Conservation (phyloP, 2,113 vertebrate genomes). For the Panthera leo region DNA sequence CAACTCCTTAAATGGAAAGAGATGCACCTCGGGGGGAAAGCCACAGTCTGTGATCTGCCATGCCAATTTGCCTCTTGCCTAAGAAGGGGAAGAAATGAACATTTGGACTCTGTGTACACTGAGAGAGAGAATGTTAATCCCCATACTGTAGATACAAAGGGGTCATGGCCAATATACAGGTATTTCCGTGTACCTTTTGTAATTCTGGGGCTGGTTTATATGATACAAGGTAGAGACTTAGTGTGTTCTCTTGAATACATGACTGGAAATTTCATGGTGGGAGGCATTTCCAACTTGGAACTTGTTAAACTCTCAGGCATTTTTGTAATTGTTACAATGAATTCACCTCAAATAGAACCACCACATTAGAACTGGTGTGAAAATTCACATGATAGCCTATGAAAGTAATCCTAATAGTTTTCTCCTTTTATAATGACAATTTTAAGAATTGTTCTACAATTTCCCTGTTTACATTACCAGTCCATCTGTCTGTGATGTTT, state of each 20-base stretch:
- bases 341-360: background rate
- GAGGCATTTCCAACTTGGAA: background rate
- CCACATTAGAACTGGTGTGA: background rate
- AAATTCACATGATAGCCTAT: constrained; percentile 5
- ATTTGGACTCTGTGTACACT: background rate
- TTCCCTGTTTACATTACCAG: background rate
- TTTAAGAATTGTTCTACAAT: constrained; percentile 24
- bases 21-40: background rate
- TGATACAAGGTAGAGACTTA: background rate
- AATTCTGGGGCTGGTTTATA: background rate
- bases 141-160: background rate
- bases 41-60: background rate
- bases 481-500: background rate
- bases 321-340: background rate
- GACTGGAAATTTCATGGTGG: background rate
- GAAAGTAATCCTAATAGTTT: background rate
- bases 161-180: background rate
- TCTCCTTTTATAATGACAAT: background rate
- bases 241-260: background rate
- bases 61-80: constrained; percentile 16
- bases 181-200: background rate
- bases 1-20: background rate
- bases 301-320: background rate
- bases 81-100: constrained; percentile 9
- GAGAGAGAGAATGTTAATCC: background rate